phyloP scores from a whole-genome alignment of 2,797 vertebrate genomes.

The Catharus ustulatus region DNA sequence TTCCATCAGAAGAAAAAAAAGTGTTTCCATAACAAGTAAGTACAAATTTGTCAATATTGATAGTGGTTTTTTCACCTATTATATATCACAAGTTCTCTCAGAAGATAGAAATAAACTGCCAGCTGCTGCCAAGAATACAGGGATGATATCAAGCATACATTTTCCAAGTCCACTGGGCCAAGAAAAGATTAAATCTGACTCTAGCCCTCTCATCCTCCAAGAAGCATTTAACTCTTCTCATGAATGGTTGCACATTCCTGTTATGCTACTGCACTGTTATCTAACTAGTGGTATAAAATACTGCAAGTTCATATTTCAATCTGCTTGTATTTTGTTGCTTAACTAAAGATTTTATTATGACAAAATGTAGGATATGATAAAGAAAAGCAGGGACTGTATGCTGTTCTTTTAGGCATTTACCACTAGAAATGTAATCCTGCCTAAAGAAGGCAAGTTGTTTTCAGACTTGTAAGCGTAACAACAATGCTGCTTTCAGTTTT shows the following conservation, averaged over 20 bases:
- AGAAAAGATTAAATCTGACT: slow-evolving; percentile 51
- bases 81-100: slow-evolving; percentile 37
- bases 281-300: not conserved
- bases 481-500: slow-evolving; percentile 38
- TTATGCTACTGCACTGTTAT: not conserved
- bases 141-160: slow-evolving; percentile 34
- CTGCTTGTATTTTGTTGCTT: not conserved
- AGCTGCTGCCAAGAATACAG: slow-evolving; percentile 46
- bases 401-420: not conserved
- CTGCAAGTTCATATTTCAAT: not conserved
- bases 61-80: slow-evolving; percentile 53
- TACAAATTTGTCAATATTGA: slow-evolving; percentile 60
- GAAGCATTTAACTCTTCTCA: slow-evolving; percentile 46
- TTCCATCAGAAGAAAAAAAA: slow-evolving; percentile 12
- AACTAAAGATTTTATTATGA: slow-evolving; percentile 12
- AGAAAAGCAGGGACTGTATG: not conserved
- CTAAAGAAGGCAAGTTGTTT: not conserved
- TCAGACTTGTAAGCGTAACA: not conserved
- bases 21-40: slow-evolving; percentile 37
- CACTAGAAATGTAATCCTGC: not conserved
- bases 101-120: slow-evolving; percentile 54
- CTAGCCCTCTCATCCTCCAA: not conserved
- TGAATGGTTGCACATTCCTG: not conserved
- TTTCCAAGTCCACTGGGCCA: slow-evolving; percentile 46
- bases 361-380: not conserved